phyloP scores from a whole-genome alignment of 2,797 vertebrate genomes.

The Sebastiscus tertius region DNA sequence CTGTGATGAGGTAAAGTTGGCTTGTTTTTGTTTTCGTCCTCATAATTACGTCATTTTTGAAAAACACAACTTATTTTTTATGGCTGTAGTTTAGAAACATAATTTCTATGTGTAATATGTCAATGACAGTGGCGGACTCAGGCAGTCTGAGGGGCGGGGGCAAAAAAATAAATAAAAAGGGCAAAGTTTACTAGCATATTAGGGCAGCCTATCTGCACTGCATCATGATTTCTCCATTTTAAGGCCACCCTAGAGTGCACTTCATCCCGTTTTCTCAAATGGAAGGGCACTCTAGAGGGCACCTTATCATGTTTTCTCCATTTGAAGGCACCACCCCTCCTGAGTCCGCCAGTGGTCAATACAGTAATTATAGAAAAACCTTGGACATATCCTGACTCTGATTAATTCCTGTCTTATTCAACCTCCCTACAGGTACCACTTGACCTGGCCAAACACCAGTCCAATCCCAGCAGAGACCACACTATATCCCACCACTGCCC shows the following conservation, averaged over 20 bases:
- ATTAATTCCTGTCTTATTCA: constrained; percentile 37
- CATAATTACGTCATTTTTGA: neutral
- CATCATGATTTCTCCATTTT: no score
- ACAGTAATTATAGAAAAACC: neutral
- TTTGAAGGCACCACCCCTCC: no score
- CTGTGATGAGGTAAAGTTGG: constrained; percentile 57
- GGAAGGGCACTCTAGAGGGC: no score
- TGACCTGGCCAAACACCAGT: constrained; percentile 95
- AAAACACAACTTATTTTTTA: neutral
- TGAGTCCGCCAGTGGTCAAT: no score
- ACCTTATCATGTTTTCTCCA: no score
- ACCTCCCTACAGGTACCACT: constrained; percentile 89
- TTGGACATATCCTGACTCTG: constrained; percentile 1
- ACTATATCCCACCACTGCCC: constrained; percentile 87
- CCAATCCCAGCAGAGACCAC: constrained; percentile 91
- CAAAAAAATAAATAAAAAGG: no score
- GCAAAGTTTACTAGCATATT: no score
- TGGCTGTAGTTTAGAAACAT: neutral
- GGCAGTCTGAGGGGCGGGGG: no score
- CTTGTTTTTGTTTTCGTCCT: neutral
- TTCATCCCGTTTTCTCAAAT: no score
- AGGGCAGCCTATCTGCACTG: no score
- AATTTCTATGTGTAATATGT: neutral
- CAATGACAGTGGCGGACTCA: neutral
- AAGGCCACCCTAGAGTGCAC: no score